Evolutionary conservation across 1,140 invertebrate species (phyloP), one percentile per base, ranked within the genome.

Genomic region (Pantala flavescens): DNA sequence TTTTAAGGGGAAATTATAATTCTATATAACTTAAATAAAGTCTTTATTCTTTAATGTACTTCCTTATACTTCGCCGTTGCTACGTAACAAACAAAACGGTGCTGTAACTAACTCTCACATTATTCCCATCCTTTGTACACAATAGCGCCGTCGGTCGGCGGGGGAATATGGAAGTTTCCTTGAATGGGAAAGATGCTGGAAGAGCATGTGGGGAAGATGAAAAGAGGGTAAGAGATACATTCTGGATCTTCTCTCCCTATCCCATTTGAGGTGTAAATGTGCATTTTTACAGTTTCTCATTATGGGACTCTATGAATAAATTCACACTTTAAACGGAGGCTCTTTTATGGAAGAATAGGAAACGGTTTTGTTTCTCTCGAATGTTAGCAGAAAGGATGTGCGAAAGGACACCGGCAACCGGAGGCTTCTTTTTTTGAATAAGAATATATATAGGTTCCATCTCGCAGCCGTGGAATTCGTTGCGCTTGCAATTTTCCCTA

Each of bases 201-300:
- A 16, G 16, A 49, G 43, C 16, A 49, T 49, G 43, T 11, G 43
- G 16, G 16, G 43, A 16, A 16, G 43, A 49, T 9, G 43, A 16
- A 16, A 49, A 16, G 16, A 16, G 10, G 43, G 16, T 49, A 49
- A 49, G 16, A 16, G 43, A 49, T 49, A 49, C 43, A 11, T 49
- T 49, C 43, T 16, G 10, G 43, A 49, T 9, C 16, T 16, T 16
- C 9, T 49, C 79, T n/a, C 81, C 79, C 80, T 79, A 80, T 78
- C n/a, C n/a, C 9, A 24, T 23, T 14, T 76, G 77, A 78, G 77
- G 77, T 76, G 81, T 79, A 83, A 84, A 84, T 82, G 82, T 81
- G 80, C 82, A 84, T 83, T 84, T 84, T 83, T 83, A 83, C 83
- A 82, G 82, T 83, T 84, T 84, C 83, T 84, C 82, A 84, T 84